phyloP scores from a whole-genome alignment of 2,797 vertebrate species.

The Petrocephalus sullivani region DNA sequence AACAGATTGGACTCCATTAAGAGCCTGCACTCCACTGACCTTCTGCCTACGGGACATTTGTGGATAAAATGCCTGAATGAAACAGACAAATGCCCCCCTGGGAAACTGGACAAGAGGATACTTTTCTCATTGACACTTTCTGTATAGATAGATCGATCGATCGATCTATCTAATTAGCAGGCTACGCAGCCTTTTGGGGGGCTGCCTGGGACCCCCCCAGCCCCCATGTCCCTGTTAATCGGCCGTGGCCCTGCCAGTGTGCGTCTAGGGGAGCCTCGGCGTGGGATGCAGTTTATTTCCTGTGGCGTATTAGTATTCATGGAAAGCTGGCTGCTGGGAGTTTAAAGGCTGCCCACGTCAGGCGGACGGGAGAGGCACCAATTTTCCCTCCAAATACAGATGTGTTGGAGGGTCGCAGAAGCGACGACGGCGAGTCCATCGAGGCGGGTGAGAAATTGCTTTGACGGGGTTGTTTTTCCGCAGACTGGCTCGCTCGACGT shows the following conservation, averaged over 20 bases:
- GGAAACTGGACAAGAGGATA: background rate
- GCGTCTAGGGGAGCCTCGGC: background rate
- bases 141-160: background rate
- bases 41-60: background rate
- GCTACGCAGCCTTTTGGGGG: background rate
- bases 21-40: background rate
- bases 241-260: background rate
- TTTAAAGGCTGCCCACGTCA: slow-evolving; percentile 13
- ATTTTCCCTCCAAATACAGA: slow-evolving; percentile 10
- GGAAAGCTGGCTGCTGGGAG: background rate
- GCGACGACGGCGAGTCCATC: background rate
- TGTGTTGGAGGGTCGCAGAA: background rate
- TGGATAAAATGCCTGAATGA: background rate
- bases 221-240: background rate
- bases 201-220: background rate
- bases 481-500: background rate
- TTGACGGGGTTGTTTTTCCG: background rate
- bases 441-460: background rate
- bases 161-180: background rate
- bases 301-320: background rate
- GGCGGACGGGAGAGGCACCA: background rate
- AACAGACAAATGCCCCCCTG: background rate
- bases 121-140: background rate
- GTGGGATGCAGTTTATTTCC: background rate
- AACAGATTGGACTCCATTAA: background rate